A percentile compares a stretch with the other conserved stretches of the same genome.
Conservation (phyloP, 1,140 invertebrate genomes). For the Araneus ventricosus region DNA sequence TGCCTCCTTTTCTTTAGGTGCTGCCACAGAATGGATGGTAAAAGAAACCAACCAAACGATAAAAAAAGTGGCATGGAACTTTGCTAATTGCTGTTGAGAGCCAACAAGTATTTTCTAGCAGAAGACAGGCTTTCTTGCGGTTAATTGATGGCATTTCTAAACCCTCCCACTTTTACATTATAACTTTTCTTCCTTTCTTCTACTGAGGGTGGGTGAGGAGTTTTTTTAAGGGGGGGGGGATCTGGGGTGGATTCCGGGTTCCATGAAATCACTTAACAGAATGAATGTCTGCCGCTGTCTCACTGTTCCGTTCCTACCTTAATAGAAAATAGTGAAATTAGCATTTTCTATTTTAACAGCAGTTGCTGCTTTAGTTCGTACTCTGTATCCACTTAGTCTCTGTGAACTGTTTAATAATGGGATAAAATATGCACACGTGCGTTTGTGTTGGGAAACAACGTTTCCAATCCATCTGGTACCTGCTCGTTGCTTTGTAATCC, state of each 20-base stretch:
- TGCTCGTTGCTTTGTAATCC: not conserved
- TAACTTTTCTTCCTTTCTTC: conserved; percentile 28
- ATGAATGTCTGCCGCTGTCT: not conserved
- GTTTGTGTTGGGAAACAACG: not conserved
- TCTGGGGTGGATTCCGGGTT: not conserved
- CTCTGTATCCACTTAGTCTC: not conserved
- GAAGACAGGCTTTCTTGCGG: conserved; percentile 50
- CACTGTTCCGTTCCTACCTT: conserved; percentile 11
- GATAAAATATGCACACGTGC: not conserved
- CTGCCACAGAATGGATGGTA: not conserved
- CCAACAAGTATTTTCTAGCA: conserved; percentile 16
- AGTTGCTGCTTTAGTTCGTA: not conserved
- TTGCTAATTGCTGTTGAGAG: conserved; percentile 72
- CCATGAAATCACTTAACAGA: conserved; percentile 47
- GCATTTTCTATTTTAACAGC: conserved; percentile 28
- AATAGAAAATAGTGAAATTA: conserved; percentile 38
- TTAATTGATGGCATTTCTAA: conserved; percentile 66
- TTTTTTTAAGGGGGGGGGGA: not conserved
- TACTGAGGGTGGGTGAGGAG: not conserved
- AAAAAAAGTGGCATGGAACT: conserved; percentile 4
- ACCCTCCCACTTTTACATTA: conserved; percentile 59
- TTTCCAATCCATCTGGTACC: not conserved
- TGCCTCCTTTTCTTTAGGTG: not conserved
- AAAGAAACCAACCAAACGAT: conserved; percentile 4
- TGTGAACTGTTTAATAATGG: not conserved